Evolutionary conservation across 2,888 invertebrate species (phyloP), one percentile per base, ranked within the genome.

Genomic region (Cyclophora punctaria): DNA sequence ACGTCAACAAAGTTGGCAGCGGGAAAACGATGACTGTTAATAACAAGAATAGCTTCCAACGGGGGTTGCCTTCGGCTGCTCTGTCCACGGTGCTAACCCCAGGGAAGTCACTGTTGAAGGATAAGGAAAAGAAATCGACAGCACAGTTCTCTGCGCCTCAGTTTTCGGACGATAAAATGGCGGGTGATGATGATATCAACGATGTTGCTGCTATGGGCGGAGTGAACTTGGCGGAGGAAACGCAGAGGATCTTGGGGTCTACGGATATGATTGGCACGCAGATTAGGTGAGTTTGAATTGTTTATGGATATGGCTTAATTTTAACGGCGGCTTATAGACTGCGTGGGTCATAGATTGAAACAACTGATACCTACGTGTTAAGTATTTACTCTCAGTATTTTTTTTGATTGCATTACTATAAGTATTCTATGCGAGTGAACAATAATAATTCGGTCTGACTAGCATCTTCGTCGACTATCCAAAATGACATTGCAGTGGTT

Each of bases 161-260:
- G 7, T 85, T 73, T 54, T 77, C 66, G 0, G 84, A 90, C 73
- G 90, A 88, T 77, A 90, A 86, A 75, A 90, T 85, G 85, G 91
- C 91, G 56, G 96, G 96, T 44, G 97, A 98, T 71, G 98, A 98
- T 76, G 98, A 99, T 78, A 98, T 98, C 70, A 99, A 98, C 74
- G 98, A 99, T 87, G 98, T 99, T 7, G 98, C 98, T 37, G 98
- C 98, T 5, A 98, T 99, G 98, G 98, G 98, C 58, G 98, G 98
- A 48, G 98, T 99, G 50, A 99, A 99, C 87, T 90, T 99, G 68
- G 95, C 96, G 0, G 98, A 99, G 83, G 98, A 99, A 83, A 95
- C 96, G 41, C 97, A 97, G 79, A 93, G 96, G 79, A 98, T 98
- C 71, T 90, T 98, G 55, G 96, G 96, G 7, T 93, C 96, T 7